phyloP scores from a whole-genome alignment of 2,888 invertebrate genomes.

The Xestobium rufovillosum region DNA sequence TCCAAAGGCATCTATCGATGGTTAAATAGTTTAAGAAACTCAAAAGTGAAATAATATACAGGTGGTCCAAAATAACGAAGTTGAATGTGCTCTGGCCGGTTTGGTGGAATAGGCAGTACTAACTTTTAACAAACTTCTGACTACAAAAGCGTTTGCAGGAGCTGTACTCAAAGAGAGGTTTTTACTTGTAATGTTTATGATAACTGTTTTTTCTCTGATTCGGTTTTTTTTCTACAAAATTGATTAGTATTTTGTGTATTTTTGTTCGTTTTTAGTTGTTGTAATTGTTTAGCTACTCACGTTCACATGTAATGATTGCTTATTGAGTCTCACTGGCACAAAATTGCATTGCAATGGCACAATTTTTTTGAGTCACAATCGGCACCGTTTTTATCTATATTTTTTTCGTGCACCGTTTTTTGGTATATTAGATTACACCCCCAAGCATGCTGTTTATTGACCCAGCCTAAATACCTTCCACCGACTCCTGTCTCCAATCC shows the following conservation, averaged over 20 bases:
- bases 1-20: too few species aligned
- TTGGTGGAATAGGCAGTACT: too few species aligned
- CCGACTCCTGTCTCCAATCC: constrained; percentile 22
- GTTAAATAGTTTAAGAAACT: too few species aligned
- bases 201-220: constrained; percentile 30
- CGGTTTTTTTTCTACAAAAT: constrained; percentile 28
- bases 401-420: constrained; percentile 39
- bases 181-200: constrained; percentile 36
- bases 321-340: constrained; percentile 42
- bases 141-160: constrained; percentile 48
- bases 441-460: constrained; percentile 33
- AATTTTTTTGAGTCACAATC: constrained; percentile 44
- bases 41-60: too few species aligned
- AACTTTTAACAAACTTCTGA: constrained; percentile 43
- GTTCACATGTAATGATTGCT: constrained; percentile 65
- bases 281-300: constrained; percentile 53
- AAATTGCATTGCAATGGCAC: constrained; percentile 46
- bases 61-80: too few species aligned
- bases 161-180: constrained; percentile 41
- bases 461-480: constrained; percentile 12
- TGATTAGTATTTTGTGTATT: constrained; percentile 30
- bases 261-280: constrained; percentile 34
- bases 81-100: too few species aligned
- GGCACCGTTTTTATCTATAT: constrained; percentile 38
- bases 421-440: constrained; percentile 35